Conservation (phyloP, 2,888 invertebrate genomes). For the Byasa hedistus region DNA sequence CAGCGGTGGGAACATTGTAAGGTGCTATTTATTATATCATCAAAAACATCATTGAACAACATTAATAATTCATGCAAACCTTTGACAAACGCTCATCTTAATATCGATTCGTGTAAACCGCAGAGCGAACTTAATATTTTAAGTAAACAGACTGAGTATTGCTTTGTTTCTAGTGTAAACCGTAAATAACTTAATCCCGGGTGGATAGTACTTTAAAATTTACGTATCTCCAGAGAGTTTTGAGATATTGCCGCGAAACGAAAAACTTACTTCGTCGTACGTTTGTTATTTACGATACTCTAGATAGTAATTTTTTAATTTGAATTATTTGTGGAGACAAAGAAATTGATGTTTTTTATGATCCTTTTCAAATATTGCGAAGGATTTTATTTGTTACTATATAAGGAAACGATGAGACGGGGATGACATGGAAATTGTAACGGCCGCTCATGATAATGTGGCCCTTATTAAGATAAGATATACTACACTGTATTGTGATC, state of each 20-base stretch:
- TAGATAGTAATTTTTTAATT: neutral
- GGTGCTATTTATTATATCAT: too few species aligned
- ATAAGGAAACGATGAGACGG: too few species aligned
- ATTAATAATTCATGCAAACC: too few species aligned
- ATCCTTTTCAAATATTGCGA: neutral
- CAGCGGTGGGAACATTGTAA: too few species aligned
- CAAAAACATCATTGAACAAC: too few species aligned
- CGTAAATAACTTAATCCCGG: neutral
- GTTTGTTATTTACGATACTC: constrained; percentile 1
- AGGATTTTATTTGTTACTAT: too few species aligned
- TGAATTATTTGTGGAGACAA: neutral
- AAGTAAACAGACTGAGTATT: neutral
- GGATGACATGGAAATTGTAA: too few species aligned
- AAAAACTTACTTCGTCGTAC: neutral
- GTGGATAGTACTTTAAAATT: neutral
- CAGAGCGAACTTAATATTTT: too few species aligned
- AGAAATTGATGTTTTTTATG: neutral
- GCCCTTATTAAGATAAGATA: too few species aligned
- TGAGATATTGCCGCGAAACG: constrained; percentile 4
- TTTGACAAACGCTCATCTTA: neutral
- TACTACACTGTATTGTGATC: too few species aligned
- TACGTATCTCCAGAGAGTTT: constrained; percentile 1
- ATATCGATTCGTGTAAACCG: neutral
- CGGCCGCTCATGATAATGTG: too few species aligned
- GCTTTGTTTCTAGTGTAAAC: neutral